Conservation (phyloP, 2,888 invertebrate species). For the Epinotia ramella region DNA sequence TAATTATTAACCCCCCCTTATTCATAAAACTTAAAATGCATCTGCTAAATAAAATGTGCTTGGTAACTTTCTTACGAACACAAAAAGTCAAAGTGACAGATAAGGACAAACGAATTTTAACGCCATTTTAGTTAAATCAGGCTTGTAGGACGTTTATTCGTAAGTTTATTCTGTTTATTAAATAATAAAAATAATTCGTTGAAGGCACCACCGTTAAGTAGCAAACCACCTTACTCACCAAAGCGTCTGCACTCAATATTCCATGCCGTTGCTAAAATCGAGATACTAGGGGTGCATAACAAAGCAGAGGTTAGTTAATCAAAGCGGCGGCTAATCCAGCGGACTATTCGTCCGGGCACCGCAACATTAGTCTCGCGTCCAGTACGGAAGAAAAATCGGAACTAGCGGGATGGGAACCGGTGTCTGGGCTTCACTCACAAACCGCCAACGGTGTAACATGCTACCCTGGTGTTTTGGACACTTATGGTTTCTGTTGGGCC, state of each 20-base stretch:
- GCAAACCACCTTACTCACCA: neutral
- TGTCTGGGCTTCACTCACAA: neutral
- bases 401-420: neutral
- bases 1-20: too few species aligned
- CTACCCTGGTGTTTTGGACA: neutral
- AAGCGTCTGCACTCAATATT: neutral
- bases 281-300: slow-evolving; percentile 76
- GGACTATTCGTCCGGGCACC: slow-evolving; percentile 46
- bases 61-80: too few species aligned
- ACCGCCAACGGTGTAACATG: neutral
- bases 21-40: too few species aligned
- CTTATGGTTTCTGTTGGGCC: neutral
- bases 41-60: too few species aligned
- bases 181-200: too few species aligned
- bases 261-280: neutral
- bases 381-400: neutral
- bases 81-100: too few species aligned
- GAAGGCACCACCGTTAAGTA: too few species aligned
- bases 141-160: too few species aligned
- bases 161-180: too few species aligned
- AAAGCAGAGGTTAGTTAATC: slow-evolving; percentile 69
- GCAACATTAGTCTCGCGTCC: slow-evolving; percentile 46
- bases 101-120: too few species aligned
- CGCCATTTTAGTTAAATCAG: too few species aligned
- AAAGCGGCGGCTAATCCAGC: slow-evolving; percentile 44